Evolutionary conservation across 2,797 vertebrate genomes (phyloP).

Genomic region (Tolypeutes matacus): DNA sequence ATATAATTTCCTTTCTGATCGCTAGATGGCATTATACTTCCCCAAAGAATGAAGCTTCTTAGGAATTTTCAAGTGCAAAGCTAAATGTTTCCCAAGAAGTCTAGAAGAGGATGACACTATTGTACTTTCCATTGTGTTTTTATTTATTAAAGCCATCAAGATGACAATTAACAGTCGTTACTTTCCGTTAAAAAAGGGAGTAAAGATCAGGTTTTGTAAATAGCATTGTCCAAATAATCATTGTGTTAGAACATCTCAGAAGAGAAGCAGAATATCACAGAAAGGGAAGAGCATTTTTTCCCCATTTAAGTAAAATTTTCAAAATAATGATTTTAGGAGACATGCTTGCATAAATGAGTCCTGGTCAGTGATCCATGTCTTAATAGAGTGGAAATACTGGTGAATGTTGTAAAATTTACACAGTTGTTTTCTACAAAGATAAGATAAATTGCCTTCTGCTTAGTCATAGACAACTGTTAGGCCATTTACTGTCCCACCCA

Average conservation of each 20-base stretch:
- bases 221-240: background rate
- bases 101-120: background rate
- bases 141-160: slow-evolving; percentile 36
- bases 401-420: background rate
- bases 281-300: background rate
- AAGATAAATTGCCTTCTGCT: background rate
- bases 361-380: background rate
- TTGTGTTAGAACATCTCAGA: background rate
- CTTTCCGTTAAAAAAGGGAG: background rate
- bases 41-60: slow-evolving; percentile 50
- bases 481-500: background rate
- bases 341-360: background rate
- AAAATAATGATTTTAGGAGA: background rate
- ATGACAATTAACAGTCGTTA: background rate
- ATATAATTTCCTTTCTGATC: slow-evolving; percentile 83
- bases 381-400: slow-evolving; percentile 3
- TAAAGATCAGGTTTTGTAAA: background rate
- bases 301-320: background rate
- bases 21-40: slow-evolving; percentile 88
- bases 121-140: slow-evolving; percentile 25
- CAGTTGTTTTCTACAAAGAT: background rate
- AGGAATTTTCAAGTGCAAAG: background rate
- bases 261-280: background rate
- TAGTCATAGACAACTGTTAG: background rate
- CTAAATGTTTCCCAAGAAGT: background rate